Conservation (phyloP, 2,888 invertebrate genomes). For the Pristionchus japonicus region DNA sequence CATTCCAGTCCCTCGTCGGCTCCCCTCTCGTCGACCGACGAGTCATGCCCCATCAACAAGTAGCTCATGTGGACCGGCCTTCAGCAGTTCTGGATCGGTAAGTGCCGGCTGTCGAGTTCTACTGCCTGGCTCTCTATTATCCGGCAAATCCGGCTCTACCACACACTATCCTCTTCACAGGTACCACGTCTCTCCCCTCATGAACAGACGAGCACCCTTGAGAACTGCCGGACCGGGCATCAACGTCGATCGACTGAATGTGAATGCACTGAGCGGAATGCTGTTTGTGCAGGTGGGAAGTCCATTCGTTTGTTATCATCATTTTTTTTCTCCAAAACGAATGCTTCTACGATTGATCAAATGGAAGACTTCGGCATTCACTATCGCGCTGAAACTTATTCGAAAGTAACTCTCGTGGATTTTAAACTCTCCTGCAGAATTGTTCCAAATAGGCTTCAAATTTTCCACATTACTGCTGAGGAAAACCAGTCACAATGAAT, state of each 20-base stretch:
- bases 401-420: too few species aligned
- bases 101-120: neutral
- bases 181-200: constrained; percentile 73
- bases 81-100: constrained; percentile 58
- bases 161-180: neutral
- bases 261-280: constrained; percentile 69
- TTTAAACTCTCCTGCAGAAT: too few species aligned
- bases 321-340: too few species aligned
- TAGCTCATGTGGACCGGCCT: constrained; percentile 52
- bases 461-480: too few species aligned
- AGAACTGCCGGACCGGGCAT: constrained; percentile 74
- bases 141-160: neutral
- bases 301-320: too few species aligned
- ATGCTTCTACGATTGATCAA: neutral
- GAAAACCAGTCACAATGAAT: too few species aligned
- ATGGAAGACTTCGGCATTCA: too few species aligned
- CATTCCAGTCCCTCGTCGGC: constrained; percentile 60
- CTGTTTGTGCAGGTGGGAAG: constrained; percentile 63
- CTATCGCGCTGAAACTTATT: constrained; percentile 4
- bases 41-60: neutral
- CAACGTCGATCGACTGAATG: constrained; percentile 71
- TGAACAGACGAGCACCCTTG: constrained; percentile 72
- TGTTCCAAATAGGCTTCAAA: too few species aligned
- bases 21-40: constrained; percentile 58
- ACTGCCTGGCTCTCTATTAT: neutral